phyloP scores from a whole-genome alignment of 2,113 vertebrate genomes.

The Herpetotheres cachinnans region DNA sequence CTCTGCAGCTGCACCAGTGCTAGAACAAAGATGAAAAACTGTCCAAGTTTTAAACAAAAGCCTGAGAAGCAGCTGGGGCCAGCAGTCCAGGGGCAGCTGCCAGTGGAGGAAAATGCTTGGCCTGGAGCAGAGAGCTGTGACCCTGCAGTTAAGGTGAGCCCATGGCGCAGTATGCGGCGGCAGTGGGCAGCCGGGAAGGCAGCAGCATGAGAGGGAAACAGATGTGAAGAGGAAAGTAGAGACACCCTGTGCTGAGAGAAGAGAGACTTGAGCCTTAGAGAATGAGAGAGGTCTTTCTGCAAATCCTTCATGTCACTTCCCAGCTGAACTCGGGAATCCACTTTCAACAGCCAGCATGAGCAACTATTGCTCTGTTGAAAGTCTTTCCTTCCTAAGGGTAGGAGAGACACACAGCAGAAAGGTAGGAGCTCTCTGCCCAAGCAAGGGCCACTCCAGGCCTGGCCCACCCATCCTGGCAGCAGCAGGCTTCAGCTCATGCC shows the following conservation, averaged over 20 bases:
- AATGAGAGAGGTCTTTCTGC: neutral
- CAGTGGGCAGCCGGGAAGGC: neutral
- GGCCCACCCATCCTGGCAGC: neutral
- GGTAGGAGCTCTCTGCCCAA: neutral
- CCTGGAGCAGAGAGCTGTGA: neutral
- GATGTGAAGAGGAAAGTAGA: neutral
- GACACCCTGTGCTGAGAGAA: neutral
- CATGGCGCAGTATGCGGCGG: accelerated
- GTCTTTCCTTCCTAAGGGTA: neutral
- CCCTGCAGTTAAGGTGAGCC: neutral
- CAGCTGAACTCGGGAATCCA: neutral
- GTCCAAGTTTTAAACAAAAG: slow-evolving; percentile 60
- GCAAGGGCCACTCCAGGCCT: neutral
- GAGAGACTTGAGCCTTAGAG: neutral
- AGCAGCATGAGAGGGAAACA: neutral
- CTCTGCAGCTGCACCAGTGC: slow-evolving; percentile 24
- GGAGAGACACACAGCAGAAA: neutral
- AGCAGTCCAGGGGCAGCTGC: neutral
- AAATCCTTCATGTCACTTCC: neutral
- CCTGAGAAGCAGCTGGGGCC: neutral
- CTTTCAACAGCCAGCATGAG: neutral
- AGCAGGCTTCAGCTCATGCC: neutral
- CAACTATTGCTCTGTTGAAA: neutral
- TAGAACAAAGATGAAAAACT: slow-evolving; percentile 36
- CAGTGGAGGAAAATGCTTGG: neutral